A percentile compares a stretch with the other conserved stretches of the same genome.
These are phyloP conservation scores for Drosophila kikkawai DNA, from an alignment of 1,140 invertebrate species.

Conservation along the genomic window DNA sequence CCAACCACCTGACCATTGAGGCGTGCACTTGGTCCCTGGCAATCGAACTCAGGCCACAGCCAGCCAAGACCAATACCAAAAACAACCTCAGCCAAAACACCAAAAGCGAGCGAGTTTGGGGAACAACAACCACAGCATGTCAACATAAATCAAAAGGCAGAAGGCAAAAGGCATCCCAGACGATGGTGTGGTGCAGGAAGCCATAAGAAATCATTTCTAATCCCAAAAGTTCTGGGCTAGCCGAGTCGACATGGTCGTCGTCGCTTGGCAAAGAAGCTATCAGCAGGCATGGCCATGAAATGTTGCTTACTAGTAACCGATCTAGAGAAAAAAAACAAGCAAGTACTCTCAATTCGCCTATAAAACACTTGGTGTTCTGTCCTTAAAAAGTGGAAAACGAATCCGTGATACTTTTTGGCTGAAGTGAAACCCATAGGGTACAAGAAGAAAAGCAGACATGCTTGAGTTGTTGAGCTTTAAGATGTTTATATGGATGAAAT, in stretches of 20 bases:
- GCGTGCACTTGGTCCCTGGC: conserved; percentile 66
- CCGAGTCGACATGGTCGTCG: conserved; percentile 43
- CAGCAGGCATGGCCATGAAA: conserved; percentile 62
- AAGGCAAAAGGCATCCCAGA: conserved; percentile 57
- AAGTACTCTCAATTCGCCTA: neutral
- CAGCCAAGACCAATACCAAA: conserved; percentile 41
- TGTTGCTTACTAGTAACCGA: conserved; percentile 59
- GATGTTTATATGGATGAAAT: neutral
- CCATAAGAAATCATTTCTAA: conserved; percentile 82
- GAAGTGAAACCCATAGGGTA: neutral
- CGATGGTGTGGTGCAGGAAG: conserved; percentile 32
- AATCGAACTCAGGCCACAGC: conserved; percentile 60
- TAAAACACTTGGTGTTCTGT: conserved; percentile 3
- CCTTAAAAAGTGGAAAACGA: neutral
- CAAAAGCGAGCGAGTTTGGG: conserved; percentile 18
- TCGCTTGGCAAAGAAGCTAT: conserved; percentile 53
- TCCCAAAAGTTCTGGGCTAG: conserved; percentile 71
- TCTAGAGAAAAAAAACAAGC: conserved; percentile 18
- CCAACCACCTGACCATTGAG: conserved; percentile 81
- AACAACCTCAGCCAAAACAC: conserved; percentile 26
- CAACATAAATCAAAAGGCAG: conserved; percentile 83
- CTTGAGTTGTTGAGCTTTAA: neutral
- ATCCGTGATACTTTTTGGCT: neutral
- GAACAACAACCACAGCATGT: conserved; percentile 69
- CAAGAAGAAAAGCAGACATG: neutral